Percentiles rank a stretch among this genome's conserved stretches.
Evolutionary conservation across 2,113 vertebrate genomes (phyloP).

Genomic region (Megaptera novaeangliae): DNA sequence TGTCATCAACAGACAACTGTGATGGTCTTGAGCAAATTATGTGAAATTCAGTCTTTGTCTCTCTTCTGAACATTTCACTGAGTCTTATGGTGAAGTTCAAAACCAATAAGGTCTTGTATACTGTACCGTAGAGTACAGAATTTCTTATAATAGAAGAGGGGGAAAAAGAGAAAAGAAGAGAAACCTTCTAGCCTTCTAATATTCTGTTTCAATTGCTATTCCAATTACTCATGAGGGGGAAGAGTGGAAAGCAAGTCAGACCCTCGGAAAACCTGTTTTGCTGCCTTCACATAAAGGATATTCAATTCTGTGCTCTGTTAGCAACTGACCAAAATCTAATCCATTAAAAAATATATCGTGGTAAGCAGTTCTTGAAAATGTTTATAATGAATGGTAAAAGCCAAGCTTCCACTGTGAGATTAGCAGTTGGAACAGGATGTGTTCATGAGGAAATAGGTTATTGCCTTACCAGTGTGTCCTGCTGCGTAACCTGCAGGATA

Average conservation of each 20-base stretch:
- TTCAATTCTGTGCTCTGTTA: slow-evolving; percentile 65
- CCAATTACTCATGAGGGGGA: slow-evolving; percentile 37
- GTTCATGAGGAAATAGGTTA: slow-evolving; percentile 76
- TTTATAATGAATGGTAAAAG: slow-evolving; percentile 78
- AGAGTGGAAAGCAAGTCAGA: slow-evolving; percentile 24
- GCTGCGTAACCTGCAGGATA: neutral
- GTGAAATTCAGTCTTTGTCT: slow-evolving; percentile 15
- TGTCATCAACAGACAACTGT: neutral
- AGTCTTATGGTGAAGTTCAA: slow-evolving; percentile 17
- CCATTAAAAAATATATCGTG: slow-evolving; percentile 69
- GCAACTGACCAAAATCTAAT: slow-evolving; percentile 65
- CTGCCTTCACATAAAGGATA: slow-evolving; percentile 22
- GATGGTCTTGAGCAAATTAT: slow-evolving; percentile 10
- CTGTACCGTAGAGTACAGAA: neutral
- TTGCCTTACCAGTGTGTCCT: slow-evolving; percentile 60
- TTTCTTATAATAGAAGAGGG: neutral
- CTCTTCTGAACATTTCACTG: neutral
- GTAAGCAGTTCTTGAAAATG: slow-evolving; percentile 73
- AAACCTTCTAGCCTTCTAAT: neutral
- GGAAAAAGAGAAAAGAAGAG: neutral
- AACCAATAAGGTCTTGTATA: neutral
- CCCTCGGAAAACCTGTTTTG: slow-evolving; percentile 31
- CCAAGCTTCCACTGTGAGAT: slow-evolving; percentile 69
- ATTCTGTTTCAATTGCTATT: slow-evolving; percentile 46
- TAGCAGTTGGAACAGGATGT: slow-evolving; percentile 50